Evolutionary conservation across 2,888 invertebrate species (phyloP), one percentile per base, ranked within the genome.

Genomic region (Euzophera pinguis): DNA sequence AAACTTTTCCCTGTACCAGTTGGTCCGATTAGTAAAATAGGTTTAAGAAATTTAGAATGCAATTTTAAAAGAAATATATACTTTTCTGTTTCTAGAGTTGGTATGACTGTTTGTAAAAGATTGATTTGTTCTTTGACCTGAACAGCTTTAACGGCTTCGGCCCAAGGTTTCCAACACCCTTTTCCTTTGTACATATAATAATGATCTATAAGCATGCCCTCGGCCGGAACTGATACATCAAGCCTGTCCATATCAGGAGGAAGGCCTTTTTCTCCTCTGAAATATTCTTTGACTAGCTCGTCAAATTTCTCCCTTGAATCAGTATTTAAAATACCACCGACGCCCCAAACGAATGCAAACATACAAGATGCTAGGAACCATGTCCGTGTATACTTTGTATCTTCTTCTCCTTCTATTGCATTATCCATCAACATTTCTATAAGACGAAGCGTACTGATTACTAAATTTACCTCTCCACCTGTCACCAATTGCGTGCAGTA

Each of bases 1-100:
- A 95, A 95, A 60, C 95, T 96, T 86, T 97, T 97, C 0, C 97
- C 97, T 0, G 97, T 97, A 17, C 97, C 95, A 1, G 96, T 96
- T 0, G 95, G 95, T 0, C 97, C 97, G 43, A 95, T 94, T 17
- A 97, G 81, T 45, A 97, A 81, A 54, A 95, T 76, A 3, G 95
- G 94, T 53, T 91, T 84, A 37, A 91, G 90, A 76, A 94, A 92
- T 50, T 92, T 91, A n/a, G 98, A 92, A 69, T 96, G 97, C 63
- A 94, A 81, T 53, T 94, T 91, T 42, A 98, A 85, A 52, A 98
- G 86, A 72, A 91, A 92, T 56, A 94, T 92, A 77, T 97, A 96
- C 67, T 96, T 94, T 43, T 94, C 93, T 0, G 97, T 96, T 74
- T 98, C 98, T 48, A 95, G 90, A 0, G 98, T 98, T 8, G 97